Evolutionary conservation across 2,888 invertebrate genomes (phyloP).

Genomic region (Aphidoletes aphidimyza): DNA sequence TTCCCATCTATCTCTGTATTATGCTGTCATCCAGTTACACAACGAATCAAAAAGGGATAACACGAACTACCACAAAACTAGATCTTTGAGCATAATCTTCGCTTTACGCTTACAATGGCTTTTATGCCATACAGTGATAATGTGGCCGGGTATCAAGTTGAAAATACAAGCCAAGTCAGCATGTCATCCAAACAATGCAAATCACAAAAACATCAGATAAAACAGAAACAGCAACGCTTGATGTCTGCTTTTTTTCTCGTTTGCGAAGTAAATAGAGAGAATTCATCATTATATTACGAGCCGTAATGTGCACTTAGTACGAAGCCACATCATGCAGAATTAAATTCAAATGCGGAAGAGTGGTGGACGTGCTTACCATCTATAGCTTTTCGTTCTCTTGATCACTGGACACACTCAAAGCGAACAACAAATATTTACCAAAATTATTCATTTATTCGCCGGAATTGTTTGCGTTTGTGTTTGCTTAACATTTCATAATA

Average conservation of each 20-base stretch:
- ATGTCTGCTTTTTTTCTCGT: background rate
- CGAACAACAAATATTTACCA: constrained; percentile 35
- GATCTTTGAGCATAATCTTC: background rate
- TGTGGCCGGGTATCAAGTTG: background rate
- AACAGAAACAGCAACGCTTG: background rate
- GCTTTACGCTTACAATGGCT: background rate
- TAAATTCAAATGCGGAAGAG: background rate
- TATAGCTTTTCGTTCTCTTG: background rate
- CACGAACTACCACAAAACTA: background rate
- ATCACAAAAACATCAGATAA: background rate
- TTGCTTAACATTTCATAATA: constrained; percentile 34
- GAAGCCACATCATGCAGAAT: constrained; percentile 15
- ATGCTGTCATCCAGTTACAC: background rate
- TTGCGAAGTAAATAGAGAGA: background rate
- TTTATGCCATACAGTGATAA: background rate
- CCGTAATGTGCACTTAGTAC: background rate
- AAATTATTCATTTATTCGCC: constrained; percentile 39
- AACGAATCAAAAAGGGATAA: background rate
- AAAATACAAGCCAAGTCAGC: constrained; percentile 41
- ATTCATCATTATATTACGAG: background rate
- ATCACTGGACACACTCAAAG: background rate
- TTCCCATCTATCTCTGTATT: background rate
- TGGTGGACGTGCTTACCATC: no score
- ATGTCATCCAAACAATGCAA: constrained; percentile 31
- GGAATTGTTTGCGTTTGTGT: constrained; percentile 48